Evolutionary conservation across 2,888 invertebrate species (phyloP).

Genomic region (Eulithis testata): DNA sequence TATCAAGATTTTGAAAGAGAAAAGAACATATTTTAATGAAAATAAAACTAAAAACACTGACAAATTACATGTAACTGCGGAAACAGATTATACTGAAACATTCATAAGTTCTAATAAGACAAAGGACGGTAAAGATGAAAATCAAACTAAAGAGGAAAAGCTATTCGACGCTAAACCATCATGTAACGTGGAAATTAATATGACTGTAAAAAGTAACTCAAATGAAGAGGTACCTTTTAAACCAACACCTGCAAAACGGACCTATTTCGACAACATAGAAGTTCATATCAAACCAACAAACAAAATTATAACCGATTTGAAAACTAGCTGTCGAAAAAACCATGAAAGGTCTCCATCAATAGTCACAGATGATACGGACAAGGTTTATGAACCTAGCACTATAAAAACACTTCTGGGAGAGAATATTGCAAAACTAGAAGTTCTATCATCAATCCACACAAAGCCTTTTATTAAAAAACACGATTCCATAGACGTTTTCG

Average conservation of each 20-base stretch:
- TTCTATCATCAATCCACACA: constrained; percentile 51
- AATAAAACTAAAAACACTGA: constrained; percentile 2
- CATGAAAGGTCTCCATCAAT: constrained; percentile 67
- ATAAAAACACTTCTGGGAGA: constrained; percentile 70
- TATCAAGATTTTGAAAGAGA: constrained; percentile 56
- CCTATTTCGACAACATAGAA: constrained; percentile 60
- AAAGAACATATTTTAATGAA: constrained; percentile 44
- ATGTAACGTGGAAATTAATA: background rate
- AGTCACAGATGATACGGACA: constrained; percentile 57
- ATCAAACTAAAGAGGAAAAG: constrained; percentile 1
- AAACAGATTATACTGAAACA: constrained; percentile 14
- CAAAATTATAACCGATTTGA: constrained; percentile 45
- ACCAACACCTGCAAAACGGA: constrained; percentile 46
- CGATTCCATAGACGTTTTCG: constrained; percentile 68
- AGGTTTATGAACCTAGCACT: constrained; percentile 59
- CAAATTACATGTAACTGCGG: constrained; percentile 7
- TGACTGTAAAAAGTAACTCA: constrained; percentile 9
- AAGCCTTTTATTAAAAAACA: constrained; percentile 52
- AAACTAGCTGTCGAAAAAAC: constrained; percentile 39
- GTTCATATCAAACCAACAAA: constrained; percentile 40
- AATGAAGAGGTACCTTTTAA: constrained; percentile 26
- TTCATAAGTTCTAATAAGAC: constrained; percentile 26
- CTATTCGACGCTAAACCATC: background rate
- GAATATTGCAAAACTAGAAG: constrained; percentile 56
- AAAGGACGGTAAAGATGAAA: constrained; percentile 11